These are phyloP conservation scores for Panulirus ornatus DNA, from an alignment of 1,140 invertebrate genomes.

Conservation along the genomic window DNA sequence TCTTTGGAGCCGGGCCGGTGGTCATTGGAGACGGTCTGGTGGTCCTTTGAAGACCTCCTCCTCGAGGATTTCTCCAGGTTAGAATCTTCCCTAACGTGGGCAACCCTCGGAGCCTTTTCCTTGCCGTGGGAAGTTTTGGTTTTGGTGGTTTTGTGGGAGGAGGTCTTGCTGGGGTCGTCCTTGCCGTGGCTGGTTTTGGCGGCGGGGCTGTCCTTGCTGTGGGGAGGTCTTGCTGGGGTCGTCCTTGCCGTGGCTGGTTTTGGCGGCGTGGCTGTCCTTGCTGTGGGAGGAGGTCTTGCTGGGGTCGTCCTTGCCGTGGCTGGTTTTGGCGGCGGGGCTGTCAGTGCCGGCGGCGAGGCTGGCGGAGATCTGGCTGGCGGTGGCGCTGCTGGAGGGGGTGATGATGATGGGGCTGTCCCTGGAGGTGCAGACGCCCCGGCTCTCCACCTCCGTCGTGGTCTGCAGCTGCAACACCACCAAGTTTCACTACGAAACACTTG, in stretches of 20 bases:
- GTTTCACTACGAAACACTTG: constrained; percentile 22
- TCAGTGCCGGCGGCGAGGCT: not conserved
- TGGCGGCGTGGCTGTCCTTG: constrained; percentile 19
- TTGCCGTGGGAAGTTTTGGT: constrained; percentile 20
- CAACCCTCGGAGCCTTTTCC: not conserved
- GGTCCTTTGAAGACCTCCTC: not conserved
- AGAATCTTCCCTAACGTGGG: constrained; percentile 21
- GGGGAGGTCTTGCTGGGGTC: not conserved
- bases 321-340: not conserved
- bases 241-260: constrained; percentile 2
- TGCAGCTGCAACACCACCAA: constrained; percentile 33
- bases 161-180: not conserved
- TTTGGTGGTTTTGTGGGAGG: not conserved
- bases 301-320: not conserved
- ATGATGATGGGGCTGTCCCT: not conserved
- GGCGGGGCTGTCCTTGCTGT: not conserved
- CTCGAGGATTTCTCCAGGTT: constrained; percentile 11
- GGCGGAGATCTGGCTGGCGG: not conserved
- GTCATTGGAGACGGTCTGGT: not conserved
- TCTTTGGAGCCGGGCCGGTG: too few species aligned
- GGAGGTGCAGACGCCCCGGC: constrained; percentile 45
- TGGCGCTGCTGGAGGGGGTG: constrained; percentile 8
- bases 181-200: not conserved
- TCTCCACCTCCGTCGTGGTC: constrained; percentile 54
- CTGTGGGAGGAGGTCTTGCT: not conserved